Conservation (phyloP, 1,140 invertebrate species). For the Dufourea novaeangliae region DNA sequence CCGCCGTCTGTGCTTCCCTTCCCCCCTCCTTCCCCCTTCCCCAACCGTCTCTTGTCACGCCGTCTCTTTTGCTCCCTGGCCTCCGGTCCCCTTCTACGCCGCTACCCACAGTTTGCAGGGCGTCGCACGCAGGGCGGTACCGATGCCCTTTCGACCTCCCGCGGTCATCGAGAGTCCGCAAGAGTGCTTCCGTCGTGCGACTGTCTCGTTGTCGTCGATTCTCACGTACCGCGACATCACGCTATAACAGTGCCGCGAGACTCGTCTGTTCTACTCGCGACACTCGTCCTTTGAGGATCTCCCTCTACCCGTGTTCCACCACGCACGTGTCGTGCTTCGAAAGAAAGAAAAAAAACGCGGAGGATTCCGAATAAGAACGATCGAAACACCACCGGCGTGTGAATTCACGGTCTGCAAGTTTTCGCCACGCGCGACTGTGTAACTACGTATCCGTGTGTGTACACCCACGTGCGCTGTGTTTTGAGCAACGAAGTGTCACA, state of each 20-base stretch:
- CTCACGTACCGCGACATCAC: slow-evolving; percentile 13
- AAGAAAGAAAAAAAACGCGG: not conserved
- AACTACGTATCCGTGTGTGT: not conserved
- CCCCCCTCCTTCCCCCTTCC: slow-evolving; percentile 2
- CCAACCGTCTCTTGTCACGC: not conserved
- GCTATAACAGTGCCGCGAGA: not conserved
- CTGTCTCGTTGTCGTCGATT: slow-evolving; percentile 10
- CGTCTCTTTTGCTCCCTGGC: slow-evolving; percentile 15
- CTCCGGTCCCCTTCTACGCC: slow-evolving; percentile 45
- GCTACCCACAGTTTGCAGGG: slow-evolving; percentile 54
- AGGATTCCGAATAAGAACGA: not conserved
- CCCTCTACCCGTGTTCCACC: not conserved
- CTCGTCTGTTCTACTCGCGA: not conserved
- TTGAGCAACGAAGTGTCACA: slow-evolving; percentile 23
- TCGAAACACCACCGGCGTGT: not conserved
- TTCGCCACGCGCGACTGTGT: not conserved
- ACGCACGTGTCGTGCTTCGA: too few relatives aligned
- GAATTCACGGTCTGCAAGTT: not conserved
- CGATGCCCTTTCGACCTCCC: slow-evolving; percentile 76
- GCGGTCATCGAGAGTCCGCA: slow-evolving; percentile 54
- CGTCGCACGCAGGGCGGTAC: slow-evolving; percentile 71
- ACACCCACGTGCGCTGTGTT: slow-evolving; percentile 51
- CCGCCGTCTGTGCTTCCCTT: slow-evolving; percentile 9
- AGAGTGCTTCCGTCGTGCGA: slow-evolving; percentile 50
- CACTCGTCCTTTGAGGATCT: not conserved